A percentile compares a stretch with the other conserved stretches of the same genome.
Evolutionary conservation across 2,888 invertebrate genomes (phyloP).

Genomic region (Aporophyla nigra): DNA sequence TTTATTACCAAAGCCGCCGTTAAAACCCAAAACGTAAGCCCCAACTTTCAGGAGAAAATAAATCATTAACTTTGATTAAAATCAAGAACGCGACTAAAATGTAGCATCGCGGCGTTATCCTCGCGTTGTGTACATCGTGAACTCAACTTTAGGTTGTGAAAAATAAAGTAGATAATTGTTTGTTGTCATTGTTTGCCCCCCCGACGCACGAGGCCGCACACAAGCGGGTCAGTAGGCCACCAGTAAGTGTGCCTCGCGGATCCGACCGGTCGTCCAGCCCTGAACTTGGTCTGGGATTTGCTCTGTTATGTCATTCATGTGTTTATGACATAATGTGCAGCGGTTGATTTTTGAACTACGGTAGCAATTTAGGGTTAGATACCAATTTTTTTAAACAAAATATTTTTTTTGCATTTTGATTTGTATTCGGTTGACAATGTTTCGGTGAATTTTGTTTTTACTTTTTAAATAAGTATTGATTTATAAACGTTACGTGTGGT

Average conservation of each 20-base stretch:
- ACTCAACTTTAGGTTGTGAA: constrained; percentile 27
- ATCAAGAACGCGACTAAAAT: constrained; percentile 58
- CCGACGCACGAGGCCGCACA: constrained; percentile 67
- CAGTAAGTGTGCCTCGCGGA: constrained; percentile 74
- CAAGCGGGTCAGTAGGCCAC: constrained; percentile 77
- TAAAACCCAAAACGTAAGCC: constrained; percentile 36
- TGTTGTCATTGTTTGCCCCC: constrained; percentile 55
- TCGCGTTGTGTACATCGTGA: constrained; percentile 27
- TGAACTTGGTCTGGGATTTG: constrained; percentile 84
- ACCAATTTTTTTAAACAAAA: background rate
- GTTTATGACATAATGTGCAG: constrained; percentile 62
- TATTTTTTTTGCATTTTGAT: background rate
- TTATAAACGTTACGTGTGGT: too few species aligned
- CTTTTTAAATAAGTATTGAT: background rate
- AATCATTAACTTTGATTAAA: constrained; percentile 59
- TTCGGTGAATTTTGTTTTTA: background rate
- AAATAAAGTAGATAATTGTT: constrained; percentile 57
- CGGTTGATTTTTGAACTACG: constrained; percentile 14
- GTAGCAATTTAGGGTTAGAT: constrained; percentile 6
- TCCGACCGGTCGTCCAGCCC: constrained; percentile 80
- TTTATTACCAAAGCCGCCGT: constrained; percentile 32
- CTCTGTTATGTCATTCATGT: constrained; percentile 73
- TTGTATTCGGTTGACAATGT: background rate
- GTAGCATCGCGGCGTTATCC: constrained; percentile 57
- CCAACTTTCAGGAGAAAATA: constrained; percentile 50